Percentiles rank a stretch among this genome's conserved stretches.
Conservation (phyloP, 2,888 invertebrate species). For the Drosophila bunnanda region DNA sequence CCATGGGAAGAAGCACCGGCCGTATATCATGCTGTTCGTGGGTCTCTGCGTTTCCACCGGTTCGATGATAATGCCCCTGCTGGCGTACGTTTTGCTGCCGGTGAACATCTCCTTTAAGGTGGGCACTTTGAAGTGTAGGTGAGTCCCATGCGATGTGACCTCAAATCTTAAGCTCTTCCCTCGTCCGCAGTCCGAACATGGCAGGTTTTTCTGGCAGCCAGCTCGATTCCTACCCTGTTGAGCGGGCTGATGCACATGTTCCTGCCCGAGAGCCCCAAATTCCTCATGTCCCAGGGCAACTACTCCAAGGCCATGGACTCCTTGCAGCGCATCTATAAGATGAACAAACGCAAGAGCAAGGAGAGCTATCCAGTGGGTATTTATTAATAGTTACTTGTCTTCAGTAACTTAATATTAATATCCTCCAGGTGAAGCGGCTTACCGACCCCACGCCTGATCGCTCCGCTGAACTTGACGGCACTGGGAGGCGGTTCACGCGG, state of each 20-base stretch:
- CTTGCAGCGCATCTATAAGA: conserved; percentile 86
- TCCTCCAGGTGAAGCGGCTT: conserved; percentile 48
- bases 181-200: conserved; percentile 65
- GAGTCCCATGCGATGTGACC: neutral
- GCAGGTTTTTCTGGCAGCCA: conserved; percentile 72
- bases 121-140: conserved; percentile 51
- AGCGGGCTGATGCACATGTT: conserved; percentile 63
- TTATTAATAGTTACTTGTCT: rapidly evolving
- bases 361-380: conserved; percentile 88
- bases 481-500: neutral
- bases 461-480: neutral
- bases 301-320: conserved; percentile 71
- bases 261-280: conserved; percentile 82
- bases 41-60: conserved; percentile 88
- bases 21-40: conserved; percentile 87
- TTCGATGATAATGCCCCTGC: conserved; percentile 87
- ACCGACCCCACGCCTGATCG: conserved; percentile 54
- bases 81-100: conserved; percentile 90
- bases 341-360: conserved; percentile 87
- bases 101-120: conserved; percentile 69
- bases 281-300: conserved; percentile 79
- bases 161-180: neutral
- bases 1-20: conserved; percentile 88
- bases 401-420: neutral
- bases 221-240: conserved; percentile 64